Conservation (phyloP, 1,140 invertebrate genomes). For the Temnothorax nylanderi region DNA sequence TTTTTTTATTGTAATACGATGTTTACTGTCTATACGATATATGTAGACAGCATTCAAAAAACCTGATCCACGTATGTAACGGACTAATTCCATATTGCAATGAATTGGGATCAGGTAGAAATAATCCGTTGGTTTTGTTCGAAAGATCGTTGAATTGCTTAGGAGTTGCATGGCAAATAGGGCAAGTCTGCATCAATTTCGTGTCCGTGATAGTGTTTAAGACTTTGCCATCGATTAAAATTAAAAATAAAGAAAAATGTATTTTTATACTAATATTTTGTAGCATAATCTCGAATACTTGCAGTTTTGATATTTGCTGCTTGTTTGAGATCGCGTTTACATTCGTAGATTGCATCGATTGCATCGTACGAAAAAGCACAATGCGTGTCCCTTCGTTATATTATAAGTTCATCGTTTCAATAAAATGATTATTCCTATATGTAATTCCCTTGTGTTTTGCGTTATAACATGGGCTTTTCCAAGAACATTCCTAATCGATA, state of each 20-base stretch:
- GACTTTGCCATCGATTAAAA: slow-evolving; percentile 1
- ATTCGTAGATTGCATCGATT: too few species aligned
- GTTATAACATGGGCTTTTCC: too few species aligned
- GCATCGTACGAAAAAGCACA: too few species aligned
- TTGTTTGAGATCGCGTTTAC: not conserved
- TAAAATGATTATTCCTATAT: too few species aligned
- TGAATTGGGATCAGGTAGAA: not conserved
- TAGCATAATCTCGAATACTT: too few species aligned
- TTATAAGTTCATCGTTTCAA: too few species aligned
- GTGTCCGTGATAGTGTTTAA: slow-evolving; percentile 6
- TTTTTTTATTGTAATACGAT: not conserved
- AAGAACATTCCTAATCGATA: too few species aligned
- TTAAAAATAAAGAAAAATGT: slow-evolving; percentile 5
- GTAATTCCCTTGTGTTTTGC: too few species aligned
- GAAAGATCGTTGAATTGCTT: not conserved
- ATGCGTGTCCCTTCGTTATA: too few species aligned
- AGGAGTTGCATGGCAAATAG: slow-evolving; percentile 5
- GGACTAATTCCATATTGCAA: not conserved
- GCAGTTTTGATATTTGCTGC: not conserved
- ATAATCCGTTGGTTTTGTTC: slow-evolving; percentile 4
- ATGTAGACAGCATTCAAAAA: slow-evolving; percentile 16
- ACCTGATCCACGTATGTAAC: not conserved
- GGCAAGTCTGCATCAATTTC: not conserved
- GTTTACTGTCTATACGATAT: not conserved
- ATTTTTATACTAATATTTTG: not conserved